Conservation (phyloP, 2,113 vertebrate genomes). For the Equus quagga region DNA sequence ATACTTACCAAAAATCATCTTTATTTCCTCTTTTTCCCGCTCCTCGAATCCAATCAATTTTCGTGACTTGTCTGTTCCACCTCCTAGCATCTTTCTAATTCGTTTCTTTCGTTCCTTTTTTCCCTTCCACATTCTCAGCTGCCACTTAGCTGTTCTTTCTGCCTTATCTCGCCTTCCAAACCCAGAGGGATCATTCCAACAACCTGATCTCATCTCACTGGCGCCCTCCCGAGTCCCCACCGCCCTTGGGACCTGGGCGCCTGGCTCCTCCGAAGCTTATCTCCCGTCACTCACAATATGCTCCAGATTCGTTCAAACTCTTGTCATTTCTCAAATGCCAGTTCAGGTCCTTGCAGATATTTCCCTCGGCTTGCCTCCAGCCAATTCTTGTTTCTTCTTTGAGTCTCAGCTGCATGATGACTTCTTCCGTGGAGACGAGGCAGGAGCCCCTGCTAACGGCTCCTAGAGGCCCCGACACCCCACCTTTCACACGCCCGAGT, state of each 20-base stretch:
- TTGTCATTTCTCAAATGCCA: background rate
- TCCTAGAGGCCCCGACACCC: background rate
- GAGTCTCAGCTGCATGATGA: background rate
- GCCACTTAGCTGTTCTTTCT: background rate
- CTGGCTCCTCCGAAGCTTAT: background rate
- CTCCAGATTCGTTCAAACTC: background rate
- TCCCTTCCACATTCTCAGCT: background rate
- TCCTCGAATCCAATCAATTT: background rate
- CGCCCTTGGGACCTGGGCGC: no score
- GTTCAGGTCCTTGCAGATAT: background rate
- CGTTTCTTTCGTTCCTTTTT: background rate
- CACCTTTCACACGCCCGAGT: accelerated
- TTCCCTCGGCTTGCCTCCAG: background rate
- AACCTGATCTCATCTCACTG: background rate
- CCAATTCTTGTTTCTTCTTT: background rate
- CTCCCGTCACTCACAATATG: accelerated
- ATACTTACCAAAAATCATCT: background rate
- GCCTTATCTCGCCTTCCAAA: background rate
- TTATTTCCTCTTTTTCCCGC: background rate
- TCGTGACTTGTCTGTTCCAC: background rate
- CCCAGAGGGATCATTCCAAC: background rate
- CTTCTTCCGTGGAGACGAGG: background rate
- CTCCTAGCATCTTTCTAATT: background rate
- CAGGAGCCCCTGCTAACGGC: background rate
- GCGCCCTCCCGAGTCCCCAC: no score